Base-by-base conservation (phyloP, 1,140 invertebrate genomes). In the Sycobia sp. region DNA sequence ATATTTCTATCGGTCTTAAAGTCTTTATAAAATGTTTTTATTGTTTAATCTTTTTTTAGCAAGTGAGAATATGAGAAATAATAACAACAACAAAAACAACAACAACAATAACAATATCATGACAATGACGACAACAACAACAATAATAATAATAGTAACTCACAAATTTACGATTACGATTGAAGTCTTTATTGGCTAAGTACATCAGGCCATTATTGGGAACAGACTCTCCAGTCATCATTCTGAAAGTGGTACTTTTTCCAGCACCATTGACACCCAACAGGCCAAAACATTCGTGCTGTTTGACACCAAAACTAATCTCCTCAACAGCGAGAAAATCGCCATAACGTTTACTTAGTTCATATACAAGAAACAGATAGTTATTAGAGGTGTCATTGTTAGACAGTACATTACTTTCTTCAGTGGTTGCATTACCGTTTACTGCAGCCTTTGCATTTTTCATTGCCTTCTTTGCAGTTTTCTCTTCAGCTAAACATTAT, bases 181-280 rank as follows among this genome's bases (percentile, higher is more conserved):
- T 75, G 8, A 85, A 76, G 60, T 81, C 80, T 2, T 73, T 71
- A 41, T 59, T 58, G 27, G 66, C 69, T 34, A 77, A 69, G 53
- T 69, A 72, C 51, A 88, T 87, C 71, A 83, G 78, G n/a, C 91
- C 91, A 27, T 74, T 76, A 13, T 89, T 85, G 5, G 88, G 82
- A 50, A 76, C 71, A 39, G 84, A 79, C 71, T 90, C 88, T 14
- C 90, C 90, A 2, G 91, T 92, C 49, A 92, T 76, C 88, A 92
- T 91, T 71, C 89, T 89, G 69, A 96, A 96, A 7, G 92, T 95
- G 11, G 92, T 92, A 5, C 93, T 94, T 81, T 97, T 97, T 4
- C 95, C 95, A 5, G 95, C 94, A 0, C 94, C 95, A 66, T 88
- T 88, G 1, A 84, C 79, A 1, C 93, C 92, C 2, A 94, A 73